phyloP scores from a whole-genome alignment of 2,113 vertebrate genomes.

The Apus apus region DNA sequence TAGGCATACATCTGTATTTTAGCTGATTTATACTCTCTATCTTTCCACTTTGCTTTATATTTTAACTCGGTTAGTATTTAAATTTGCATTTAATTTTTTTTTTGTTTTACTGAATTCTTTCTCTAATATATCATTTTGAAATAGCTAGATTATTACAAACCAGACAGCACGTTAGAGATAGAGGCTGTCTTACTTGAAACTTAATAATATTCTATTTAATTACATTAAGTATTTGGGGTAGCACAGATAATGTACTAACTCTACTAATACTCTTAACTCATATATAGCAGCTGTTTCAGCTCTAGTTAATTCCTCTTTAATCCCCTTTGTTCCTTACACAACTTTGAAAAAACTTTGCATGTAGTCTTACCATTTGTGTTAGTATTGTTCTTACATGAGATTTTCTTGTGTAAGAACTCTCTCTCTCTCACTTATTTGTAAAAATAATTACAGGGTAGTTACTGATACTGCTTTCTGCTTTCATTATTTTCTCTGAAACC shows the following conservation, averaged over 20 bases:
- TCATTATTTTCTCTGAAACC: neutral
- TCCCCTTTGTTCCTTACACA: slow-evolving; percentile 2
- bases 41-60: neutral
- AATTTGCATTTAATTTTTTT: neutral
- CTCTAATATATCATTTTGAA: neutral
- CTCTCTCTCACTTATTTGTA: neutral
- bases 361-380: neutral
- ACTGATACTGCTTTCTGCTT: neutral
- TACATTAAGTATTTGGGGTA: neutral
- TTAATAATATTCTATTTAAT: slow-evolving; percentile 24
- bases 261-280: slow-evolving; percentile 39
- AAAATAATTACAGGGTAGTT: slow-evolving; percentile 47
- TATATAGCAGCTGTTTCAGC: slow-evolving; percentile 28
- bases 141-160: neutral
- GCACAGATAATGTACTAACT: neutral
- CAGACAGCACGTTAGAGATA: neutral
- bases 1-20: neutral
- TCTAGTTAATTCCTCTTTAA: slow-evolving; percentile 50
- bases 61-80: neutral
- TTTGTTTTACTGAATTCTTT: neutral
- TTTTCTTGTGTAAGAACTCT: neutral
- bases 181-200: neutral
- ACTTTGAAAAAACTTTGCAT: neutral
- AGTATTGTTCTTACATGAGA: neutral
- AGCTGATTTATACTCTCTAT: neutral